Percentiles rank a stretch among this genome's conserved stretches.
Conservation (phyloP, 30 jellyfish, hydroid and myxozoan species). For the Calvadosia cruxmelitensis region DNA sequence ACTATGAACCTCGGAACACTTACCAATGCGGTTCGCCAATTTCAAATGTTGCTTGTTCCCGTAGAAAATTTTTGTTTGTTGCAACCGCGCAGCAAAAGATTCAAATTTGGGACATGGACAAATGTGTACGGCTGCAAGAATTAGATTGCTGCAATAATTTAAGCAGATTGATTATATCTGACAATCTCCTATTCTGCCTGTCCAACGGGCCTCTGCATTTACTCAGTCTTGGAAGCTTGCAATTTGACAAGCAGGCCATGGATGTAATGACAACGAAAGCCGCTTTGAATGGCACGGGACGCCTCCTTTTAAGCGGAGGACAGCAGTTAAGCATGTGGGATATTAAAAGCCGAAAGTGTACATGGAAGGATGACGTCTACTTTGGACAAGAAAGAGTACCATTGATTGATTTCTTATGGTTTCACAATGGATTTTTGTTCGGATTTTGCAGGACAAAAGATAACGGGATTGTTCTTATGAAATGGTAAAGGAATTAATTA, state of each 20-base stretch:
- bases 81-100: constrained; percentile 24
- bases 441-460: not conserved
- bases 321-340: not conserved
- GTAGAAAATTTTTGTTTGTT: constrained; percentile 47
- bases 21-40: constrained; percentile 31
- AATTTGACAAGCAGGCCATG: not conserved
- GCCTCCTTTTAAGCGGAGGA: not conserved
- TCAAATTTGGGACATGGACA: constrained; percentile 60
- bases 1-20: constrained; percentile 7
- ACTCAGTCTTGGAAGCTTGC: not conserved
- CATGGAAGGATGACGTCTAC: not conserved
- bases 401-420: not conserved
- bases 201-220: not conserved
- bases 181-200: not conserved
- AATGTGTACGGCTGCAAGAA: constrained; percentile 1
- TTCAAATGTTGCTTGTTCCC: constrained; percentile 41
- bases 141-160: not conserved
- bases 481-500: not conserved
- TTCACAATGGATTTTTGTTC: not conserved
- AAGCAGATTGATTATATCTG: not conserved
- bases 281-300: not conserved
- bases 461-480: not conserved
- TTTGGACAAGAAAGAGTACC: not conserved
- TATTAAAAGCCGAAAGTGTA: not conserved
- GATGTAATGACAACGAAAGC: not conserved